Base-by-base conservation (phyloP, 2,113 vertebrate genomes). In the Sarotherodon lohbergeri region DNA sequence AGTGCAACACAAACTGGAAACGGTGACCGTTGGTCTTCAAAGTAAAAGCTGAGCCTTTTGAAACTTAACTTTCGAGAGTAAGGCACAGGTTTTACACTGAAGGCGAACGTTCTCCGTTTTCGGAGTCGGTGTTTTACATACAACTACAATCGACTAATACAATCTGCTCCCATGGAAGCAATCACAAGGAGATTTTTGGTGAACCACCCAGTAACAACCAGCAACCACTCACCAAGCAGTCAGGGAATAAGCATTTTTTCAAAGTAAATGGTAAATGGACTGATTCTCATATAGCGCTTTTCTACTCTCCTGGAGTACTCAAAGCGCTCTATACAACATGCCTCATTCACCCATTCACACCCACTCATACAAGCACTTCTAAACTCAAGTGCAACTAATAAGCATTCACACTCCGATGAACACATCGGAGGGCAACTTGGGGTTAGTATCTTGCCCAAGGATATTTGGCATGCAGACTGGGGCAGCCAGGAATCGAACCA, bases 201-300 rank as follows among this genome's bases (percentile, higher is more conserved):
- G 13, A 24, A 73, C 39, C 66, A 2, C 1, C 22, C 39, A 73
- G 39, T 16, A 43, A 71, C 7, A 4, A 16, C 39, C 66, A 16
- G 39, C 13, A 46, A 16, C 13, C 22, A 27, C 0, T 46, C 22
- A 27, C 66, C 39, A 27, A 10, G 39, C n/a, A 27, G 39, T 71
- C 7, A 43, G n/a, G 22, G 0, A 0, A 73, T 46, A 46, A 9
- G 0, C 2, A 10, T 17, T 17, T 4, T n/a, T 46, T 14, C 5
- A 22, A 46, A 10, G n/a, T 9, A 22, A 22, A 22, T 22, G 22
- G 22, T 22, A 22, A 22, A 22, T 22, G 22, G 22, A 22, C 22
- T 22, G 22, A 22, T 22, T 22, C 22, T 22, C 3, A 22, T 22
- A 22, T 22, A 22, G 22, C 22, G 22, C 22, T 22, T 22, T 22